A percentile compares a stretch with the other conserved stretches of the same genome.
Conservation (phyloP, 2,797 vertebrate genomes). For the Scomberomorus guttatus region DNA sequence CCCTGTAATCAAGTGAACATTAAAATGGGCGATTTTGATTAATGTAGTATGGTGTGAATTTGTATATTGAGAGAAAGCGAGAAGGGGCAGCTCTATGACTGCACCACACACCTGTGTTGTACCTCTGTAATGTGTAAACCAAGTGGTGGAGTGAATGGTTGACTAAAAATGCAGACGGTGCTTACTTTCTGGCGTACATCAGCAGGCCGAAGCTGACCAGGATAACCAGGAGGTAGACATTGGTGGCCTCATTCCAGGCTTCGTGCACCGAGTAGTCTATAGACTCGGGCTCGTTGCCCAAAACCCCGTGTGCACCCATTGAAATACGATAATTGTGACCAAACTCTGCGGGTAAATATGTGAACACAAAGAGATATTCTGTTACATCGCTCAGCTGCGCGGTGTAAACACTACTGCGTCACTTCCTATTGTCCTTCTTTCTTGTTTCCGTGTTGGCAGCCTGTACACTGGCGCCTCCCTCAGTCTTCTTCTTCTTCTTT, state of each 20-base stretch:
- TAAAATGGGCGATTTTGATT: neutral
- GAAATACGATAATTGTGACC: neutral
- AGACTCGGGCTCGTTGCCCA: constrained; percentile 87
- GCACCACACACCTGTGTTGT: neutral
- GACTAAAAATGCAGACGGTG: rapidly evolving
- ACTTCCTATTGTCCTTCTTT: neutral
- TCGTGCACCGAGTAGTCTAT: constrained; percentile 97
- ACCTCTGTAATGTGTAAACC: rapidly evolving
- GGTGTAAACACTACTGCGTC: constrained; percentile 21
- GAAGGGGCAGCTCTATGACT: no score
- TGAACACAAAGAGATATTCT: neutral
- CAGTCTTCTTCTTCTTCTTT: no score
- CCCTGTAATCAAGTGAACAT: neutral
- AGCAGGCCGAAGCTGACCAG: constrained; percentile 95
- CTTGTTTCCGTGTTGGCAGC: no score
- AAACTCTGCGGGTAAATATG: rapidly evolving
- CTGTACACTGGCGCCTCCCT: no score
- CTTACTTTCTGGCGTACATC: constrained; percentile 93
- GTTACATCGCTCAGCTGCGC: neutral
- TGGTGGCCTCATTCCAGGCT: constrained; percentile 98
- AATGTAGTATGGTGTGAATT: neutral
- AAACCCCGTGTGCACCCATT: constrained; percentile 86
- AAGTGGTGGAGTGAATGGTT: rapidly evolving
- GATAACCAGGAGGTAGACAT: constrained; percentile 96
- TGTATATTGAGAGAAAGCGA: no score